Evolutionary conservation across 2,797 vertebrate genomes (phyloP).

Genomic region (Acanthurus leucopareius): DNA sequence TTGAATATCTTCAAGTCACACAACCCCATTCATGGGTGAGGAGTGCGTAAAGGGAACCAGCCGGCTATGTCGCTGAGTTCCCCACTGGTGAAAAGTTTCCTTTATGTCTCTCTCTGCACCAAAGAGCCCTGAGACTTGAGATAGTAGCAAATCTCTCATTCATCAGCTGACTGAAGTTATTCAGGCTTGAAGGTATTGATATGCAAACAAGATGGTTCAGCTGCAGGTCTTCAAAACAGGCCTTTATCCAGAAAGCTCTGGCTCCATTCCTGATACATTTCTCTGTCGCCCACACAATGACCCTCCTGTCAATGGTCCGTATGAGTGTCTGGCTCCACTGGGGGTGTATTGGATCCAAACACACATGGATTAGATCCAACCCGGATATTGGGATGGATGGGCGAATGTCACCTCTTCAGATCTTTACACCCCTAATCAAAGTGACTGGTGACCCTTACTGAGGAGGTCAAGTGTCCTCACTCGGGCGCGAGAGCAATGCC

Average conservation of each 20-base stretch:
- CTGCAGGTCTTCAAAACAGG: slow-evolving; percentile 79
- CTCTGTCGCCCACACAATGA: slow-evolving; percentile 60
- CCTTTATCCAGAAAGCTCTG: slow-evolving; percentile 80
- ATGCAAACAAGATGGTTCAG: slow-evolving; percentile 87
- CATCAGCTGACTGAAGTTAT: slow-evolving; percentile 90
- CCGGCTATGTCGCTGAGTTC: slow-evolving; percentile 67
- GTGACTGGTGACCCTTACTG: slow-evolving; percentile 85
- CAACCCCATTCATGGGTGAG: slow-evolving; percentile 63
- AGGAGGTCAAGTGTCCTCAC: slow-evolving; percentile 89
- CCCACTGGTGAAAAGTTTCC: slow-evolving; percentile 82
- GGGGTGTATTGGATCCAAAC: slow-evolving; percentile 76
- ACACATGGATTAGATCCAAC: slow-evolving; percentile 61
- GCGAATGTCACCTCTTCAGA: slow-evolving; percentile 76
- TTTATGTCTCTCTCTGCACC: slow-evolving; percentile 80
- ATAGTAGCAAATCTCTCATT: slow-evolving; percentile 86
- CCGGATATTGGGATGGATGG: slow-evolving; percentile 62
- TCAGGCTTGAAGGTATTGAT: slow-evolving; percentile 88
- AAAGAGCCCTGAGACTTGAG: slow-evolving; percentile 80
- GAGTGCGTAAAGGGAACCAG: slow-evolving; percentile 58
- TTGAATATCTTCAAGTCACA: slow-evolving; percentile 67
- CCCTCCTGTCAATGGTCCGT: slow-evolving; percentile 74
- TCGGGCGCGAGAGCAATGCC: slow-evolving; percentile 75
- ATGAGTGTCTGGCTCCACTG: slow-evolving; percentile 75
- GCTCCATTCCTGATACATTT: slow-evolving; percentile 72
- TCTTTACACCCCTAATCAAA: slow-evolving; percentile 84